Conservation (phyloP, 2,113 vertebrate species). For the Paralichthys olivaceus region DNA sequence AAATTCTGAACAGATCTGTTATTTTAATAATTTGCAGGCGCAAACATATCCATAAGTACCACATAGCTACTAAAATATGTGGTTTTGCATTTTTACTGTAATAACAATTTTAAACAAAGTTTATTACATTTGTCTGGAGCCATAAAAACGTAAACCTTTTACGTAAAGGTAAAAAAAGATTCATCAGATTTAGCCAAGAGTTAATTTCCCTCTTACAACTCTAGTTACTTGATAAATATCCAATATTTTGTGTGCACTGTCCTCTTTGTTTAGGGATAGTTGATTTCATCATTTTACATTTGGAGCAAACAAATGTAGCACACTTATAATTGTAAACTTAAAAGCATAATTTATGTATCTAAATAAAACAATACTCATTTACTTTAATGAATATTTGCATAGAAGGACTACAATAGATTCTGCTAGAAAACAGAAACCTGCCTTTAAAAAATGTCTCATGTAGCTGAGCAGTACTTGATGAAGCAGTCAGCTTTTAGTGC, state of each 20-base stretch:
- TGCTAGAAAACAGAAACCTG: slow-evolving; percentile 23
- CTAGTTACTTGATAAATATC: slow-evolving; percentile 5
- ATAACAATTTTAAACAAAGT: not conserved
- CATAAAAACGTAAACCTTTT: not conserved
- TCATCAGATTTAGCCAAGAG: not conserved
- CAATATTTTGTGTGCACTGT: not conserved
- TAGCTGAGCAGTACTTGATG: slow-evolving; percentile 36
- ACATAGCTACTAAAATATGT: not conserved
- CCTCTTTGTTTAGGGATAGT: not conserved
- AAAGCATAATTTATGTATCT: slow-evolving; percentile 33
- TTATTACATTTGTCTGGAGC: not conserved
- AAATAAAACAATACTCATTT: slow-evolving; percentile 9
- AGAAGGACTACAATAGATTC: slow-evolving; percentile 18
- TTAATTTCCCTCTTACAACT: slow-evolving; percentile 2
- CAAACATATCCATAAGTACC: not conserved
- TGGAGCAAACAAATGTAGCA: slow-evolving; percentile 7
- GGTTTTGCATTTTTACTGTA: slow-evolving; percentile 2
- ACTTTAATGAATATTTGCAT: slow-evolving; percentile 8
- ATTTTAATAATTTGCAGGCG: no score
- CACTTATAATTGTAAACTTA: slow-evolving; percentile 11
- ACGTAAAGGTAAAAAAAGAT: not conserved
- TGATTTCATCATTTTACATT: slow-evolving; percentile 7
- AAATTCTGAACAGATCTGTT: not conserved
- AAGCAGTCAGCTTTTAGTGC: slow-evolving; percentile 56
- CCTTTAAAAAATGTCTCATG: slow-evolving; percentile 21